Evolutionary conservation across 2,113 vertebrate species (phyloP).

Genomic region (Corydoras maculifer): DNA sequence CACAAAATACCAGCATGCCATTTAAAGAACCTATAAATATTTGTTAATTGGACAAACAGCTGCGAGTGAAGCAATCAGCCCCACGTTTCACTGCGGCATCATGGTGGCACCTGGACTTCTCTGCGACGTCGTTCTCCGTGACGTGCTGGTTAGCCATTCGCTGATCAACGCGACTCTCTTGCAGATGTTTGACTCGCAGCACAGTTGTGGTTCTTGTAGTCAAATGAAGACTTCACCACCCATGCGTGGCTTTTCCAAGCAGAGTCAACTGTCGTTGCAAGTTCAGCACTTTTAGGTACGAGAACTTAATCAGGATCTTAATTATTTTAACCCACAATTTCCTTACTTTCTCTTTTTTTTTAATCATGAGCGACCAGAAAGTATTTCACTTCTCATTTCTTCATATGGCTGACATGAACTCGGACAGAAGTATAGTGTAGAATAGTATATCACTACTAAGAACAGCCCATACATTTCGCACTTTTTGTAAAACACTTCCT

Average conservation of each 20-base stretch:
- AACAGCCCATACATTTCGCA: neutral
- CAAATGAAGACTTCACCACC: neutral
- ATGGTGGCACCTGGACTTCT: no score
- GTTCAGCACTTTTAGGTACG: neutral
- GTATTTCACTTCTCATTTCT: slow-evolving; percentile 33
- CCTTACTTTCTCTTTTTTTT: slow-evolving; percentile 10
- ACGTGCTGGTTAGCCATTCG: no score
- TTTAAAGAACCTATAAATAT: no score
- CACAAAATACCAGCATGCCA: no score
- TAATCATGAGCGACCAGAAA: neutral
- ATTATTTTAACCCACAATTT: neutral
- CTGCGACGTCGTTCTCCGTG: no score
- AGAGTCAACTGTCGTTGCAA: neutral
- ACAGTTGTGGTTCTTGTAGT: no score
- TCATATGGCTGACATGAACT: slow-evolving; percentile 21
- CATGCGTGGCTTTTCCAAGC: neutral
- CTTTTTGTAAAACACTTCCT: slow-evolving; percentile 1
- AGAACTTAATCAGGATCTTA: neutral
- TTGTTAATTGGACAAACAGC: no score
- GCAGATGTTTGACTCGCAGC: no score
- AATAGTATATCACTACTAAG: neutral
- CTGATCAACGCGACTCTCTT: no score
- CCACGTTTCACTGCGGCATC: no score
- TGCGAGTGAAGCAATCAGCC: no score
- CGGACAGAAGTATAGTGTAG: slow-evolving; percentile 16